phyloP scores from a whole-genome alignment of 2,113 vertebrate genomes.

The Ageneiosus marmoratus region DNA sequence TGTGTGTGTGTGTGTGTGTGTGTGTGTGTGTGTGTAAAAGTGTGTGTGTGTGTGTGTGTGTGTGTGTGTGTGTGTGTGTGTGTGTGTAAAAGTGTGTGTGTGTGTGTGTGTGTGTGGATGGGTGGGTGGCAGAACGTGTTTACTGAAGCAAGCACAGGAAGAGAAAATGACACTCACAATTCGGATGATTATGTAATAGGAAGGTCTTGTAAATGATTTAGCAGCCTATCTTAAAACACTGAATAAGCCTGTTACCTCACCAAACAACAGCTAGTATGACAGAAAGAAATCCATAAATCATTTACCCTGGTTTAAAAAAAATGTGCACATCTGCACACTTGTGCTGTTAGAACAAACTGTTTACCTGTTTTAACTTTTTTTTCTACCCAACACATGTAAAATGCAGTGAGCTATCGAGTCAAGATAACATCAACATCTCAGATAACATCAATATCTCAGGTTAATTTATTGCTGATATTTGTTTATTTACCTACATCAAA shows the following conservation, averaged over 20 bases:
- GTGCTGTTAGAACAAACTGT: neutral
- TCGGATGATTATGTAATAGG: slow-evolving; percentile 28
- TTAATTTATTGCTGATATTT: neutral
- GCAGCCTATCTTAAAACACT: slow-evolving; percentile 15
- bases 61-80: neutral
- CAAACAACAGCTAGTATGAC: neutral
- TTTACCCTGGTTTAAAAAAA: neutral
- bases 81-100: too few relatives aligned
- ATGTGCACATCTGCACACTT: neutral
- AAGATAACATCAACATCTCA: neutral
- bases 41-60: neutral
- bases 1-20: too few relatives aligned
- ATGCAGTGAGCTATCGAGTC: neutral
- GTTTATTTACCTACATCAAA: neutral
- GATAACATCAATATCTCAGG: neutral
- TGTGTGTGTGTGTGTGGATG: too few relatives aligned
- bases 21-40: too few relatives aligned
- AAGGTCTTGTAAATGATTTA: slow-evolving; percentile 40
- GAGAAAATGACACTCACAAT: slow-evolving; percentile 7
- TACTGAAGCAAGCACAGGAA: slow-evolving; percentile 34
- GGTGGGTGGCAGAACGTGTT: slow-evolving; percentile 10
- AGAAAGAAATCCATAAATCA: neutral
- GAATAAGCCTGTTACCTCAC: slow-evolving; percentile 19
- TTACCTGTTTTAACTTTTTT: neutral
- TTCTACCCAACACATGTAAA: neutral